phyloP scores from a whole-genome alignment of 2,113 vertebrate species.

The Thamnaconus septentrionalis region DNA sequence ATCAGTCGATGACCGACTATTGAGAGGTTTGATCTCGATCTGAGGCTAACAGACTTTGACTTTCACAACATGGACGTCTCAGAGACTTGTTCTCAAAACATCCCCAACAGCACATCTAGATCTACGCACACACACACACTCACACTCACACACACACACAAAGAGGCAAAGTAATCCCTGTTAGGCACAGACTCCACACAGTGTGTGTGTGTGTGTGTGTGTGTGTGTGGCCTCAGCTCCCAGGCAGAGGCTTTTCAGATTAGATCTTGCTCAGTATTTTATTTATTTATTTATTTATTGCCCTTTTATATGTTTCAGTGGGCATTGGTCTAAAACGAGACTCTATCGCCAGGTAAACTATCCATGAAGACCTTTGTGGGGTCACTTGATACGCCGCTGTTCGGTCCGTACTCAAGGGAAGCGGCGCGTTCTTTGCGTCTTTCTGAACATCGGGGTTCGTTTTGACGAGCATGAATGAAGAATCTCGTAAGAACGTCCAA shows the following conservation, averaged over 20 bases:
- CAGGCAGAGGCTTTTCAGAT: slow-evolving; percentile 12
- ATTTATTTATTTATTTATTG: too few species aligned
- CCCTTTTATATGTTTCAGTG: not conserved
- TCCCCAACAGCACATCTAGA: slow-evolving; percentile 1
- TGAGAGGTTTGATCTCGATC: slow-evolving; percentile 8
- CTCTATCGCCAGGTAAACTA: too few species aligned
- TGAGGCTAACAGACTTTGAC: slow-evolving; percentile 29
- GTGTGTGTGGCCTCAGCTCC: slow-evolving; percentile 7
- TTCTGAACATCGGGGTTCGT: too few species aligned
- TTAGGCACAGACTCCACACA: not conserved
- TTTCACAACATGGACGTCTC: slow-evolving; percentile 26
- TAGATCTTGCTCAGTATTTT: not conserved
- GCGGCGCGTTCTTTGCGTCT: too few species aligned
- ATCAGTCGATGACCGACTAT: slow-evolving; percentile 17
- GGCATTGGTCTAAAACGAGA: too few species aligned
- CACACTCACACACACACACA: not conserved
- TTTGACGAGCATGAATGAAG: too few species aligned
- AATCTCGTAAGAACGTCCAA: too few species aligned
- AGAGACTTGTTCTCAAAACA: slow-evolving; percentile 24
- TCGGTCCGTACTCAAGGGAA: too few species aligned
- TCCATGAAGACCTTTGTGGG: too few species aligned
- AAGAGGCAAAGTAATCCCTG: slow-evolving; percentile 9
- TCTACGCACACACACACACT: not conserved
- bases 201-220: not conserved
- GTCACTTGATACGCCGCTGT: too few species aligned